Evolutionary conservation across 2,888 invertebrate species (phyloP), one percentile per base, ranked within the genome.

Genomic region (Biston betularia): DNA sequence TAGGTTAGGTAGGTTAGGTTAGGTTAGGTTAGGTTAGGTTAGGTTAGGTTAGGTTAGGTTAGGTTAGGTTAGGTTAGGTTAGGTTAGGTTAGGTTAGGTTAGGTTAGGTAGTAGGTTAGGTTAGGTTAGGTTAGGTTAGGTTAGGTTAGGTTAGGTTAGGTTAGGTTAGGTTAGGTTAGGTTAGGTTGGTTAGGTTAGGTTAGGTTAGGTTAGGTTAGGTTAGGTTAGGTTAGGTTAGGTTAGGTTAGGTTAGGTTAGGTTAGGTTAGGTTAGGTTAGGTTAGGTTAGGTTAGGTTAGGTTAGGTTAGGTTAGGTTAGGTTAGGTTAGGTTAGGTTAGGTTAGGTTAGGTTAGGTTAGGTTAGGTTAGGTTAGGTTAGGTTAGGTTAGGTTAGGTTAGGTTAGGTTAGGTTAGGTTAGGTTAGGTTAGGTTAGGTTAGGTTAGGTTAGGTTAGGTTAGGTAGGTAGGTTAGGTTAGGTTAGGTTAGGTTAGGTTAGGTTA

Each of bases 221-320:
- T 63, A 54, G 60, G 63, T 62, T 65, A 59, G 65, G 62, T 65
- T 65, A 59, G 65, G 62, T 62, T 65, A 69, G 65, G 65, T 69
- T 69, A 65, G 65, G 69, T 69, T 65, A 63, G 65, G 65, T 65
- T 65, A 65, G 67, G 67, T 67, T 70, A 67, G 66, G 70, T 65
- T 68, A 57, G 61, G 65, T 60, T 68, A 61, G 71, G 65, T 66
- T 71, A 59, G 69, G 68, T 65, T 71, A 61, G 69, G 66, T 69
- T 66, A 65, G 72, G 65, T 70, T 69, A 65, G 69, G 69, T 69
- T 70, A 70, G 73, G 70, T 71, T 70, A 68, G 71, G 71, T 70
- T 71, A 69, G 73, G 71, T 71, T 71, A 70, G 73, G 71, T 70
- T 72, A 70, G 74, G 70, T 71, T 69, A 70, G 74, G 69, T 72